A percentile compares a stretch with the other conserved stretches of the same genome.
Conservation (phyloP, 2,888 invertebrate species). For the Limnephilus marmoratus region DNA sequence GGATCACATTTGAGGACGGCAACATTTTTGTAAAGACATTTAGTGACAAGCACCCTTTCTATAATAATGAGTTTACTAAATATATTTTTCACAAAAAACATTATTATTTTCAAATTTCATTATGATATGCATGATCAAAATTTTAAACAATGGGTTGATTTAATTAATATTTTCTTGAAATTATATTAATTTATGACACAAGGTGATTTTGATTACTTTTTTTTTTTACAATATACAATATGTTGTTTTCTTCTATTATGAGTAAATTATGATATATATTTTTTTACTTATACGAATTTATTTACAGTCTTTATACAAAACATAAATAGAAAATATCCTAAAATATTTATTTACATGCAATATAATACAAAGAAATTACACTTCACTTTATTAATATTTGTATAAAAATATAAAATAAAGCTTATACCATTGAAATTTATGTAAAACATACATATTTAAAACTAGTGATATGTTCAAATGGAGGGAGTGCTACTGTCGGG, state of each 20-base stretch:
- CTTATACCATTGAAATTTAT: constrained; percentile 52
- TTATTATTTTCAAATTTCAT: neutral
- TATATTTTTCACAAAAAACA: constrained; percentile 7
- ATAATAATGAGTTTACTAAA: neutral
- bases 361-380: constrained; percentile 31
- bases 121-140: constrained; percentile 1
- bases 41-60: neutral
- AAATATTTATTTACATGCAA: constrained; percentile 24
- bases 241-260: neutral
- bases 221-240: neutral
- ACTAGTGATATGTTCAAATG: constrained; percentile 68
- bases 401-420: constrained; percentile 65
- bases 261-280: neutral
- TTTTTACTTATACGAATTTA: neutral
- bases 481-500: constrained; percentile 89
- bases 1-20: constrained; percentile 60
- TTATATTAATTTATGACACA: neutral
- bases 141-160: neutral
- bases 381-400: constrained; percentile 37
- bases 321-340: constrained; percentile 14
- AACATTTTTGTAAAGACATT: constrained; percentile 43
- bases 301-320: constrained; percentile 48
- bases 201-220: neutral
- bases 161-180: neutral
- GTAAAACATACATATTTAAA: constrained; percentile 49